Evolutionary conservation across 2,113 vertebrate species (phyloP).

Genomic region (Atrichornis clamosus): DNA sequence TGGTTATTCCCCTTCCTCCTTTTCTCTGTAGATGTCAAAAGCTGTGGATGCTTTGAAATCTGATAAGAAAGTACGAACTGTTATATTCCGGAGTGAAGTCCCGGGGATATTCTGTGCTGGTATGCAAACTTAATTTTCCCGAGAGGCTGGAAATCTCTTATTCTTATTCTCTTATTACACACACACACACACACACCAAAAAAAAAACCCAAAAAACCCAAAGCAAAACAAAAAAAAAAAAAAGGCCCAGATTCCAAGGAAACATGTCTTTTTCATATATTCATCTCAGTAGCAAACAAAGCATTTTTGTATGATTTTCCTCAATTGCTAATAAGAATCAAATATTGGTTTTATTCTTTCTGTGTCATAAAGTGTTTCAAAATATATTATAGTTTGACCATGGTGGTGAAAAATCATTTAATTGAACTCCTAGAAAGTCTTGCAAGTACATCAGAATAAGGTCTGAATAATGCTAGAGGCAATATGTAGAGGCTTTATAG

Average conservation of each 20-base stretch:
- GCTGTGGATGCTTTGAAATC: slow-evolving; percentile 89
- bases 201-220: no score
- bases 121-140: slow-evolving; percentile 74
- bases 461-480: not conserved
- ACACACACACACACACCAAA: no score
- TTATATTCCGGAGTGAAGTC: slow-evolving; percentile 92
- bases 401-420: not conserved
- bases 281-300: not conserved
- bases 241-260: slow-evolving; percentile 10
- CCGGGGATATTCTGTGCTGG: slow-evolving; percentile 98
- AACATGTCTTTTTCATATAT: not conserved
- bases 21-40: slow-evolving; percentile 84
- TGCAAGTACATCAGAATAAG: not conserved
- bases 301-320: not conserved
- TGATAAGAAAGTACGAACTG: slow-evolving; percentile 90
- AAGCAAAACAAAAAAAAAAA: not conserved
- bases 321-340: not conserved
- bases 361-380: slow-evolving; percentile 43
- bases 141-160: slow-evolving; percentile 18
- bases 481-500: not conserved
- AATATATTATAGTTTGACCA: not conserved
- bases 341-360: not conserved
- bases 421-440: not conserved
- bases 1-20: slow-evolving; percentile 39
- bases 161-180: not conserved